Percentiles rank a stretch among this genome's conserved stretches.
These are phyloP conservation scores for Drosophila ezoana DNA, from an alignment of 2,888 invertebrate species.

Conservation along the genomic window DNA sequence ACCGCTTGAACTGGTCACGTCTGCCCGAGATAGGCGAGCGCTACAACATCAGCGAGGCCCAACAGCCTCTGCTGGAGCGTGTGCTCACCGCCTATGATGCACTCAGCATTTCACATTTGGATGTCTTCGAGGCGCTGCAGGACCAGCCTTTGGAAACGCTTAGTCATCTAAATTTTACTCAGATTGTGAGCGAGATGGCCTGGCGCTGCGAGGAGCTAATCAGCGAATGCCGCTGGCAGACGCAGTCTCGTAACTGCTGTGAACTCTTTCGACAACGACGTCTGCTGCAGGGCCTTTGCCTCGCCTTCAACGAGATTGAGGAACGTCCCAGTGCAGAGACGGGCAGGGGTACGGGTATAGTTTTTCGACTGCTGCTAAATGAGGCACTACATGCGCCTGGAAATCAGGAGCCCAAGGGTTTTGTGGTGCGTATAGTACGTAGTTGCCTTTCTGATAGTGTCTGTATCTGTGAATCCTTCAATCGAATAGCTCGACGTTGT, in stretches of 20 bases:
- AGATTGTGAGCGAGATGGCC: constrained; percentile 75
- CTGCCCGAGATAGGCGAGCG: constrained; percentile 59
- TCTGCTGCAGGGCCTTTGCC: constrained; percentile 84
- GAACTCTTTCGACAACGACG: constrained; percentile 84
- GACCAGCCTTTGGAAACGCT: constrained; percentile 49
- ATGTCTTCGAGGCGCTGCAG: constrained; percentile 44
- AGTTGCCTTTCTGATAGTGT: too few relatives aligned
- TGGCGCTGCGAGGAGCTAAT: constrained; percentile 84
- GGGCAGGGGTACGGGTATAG: constrained; percentile 65
- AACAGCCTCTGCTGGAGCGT: constrained; percentile 60
- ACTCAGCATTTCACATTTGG: constrained; percentile 71
- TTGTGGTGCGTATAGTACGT: constrained; percentile 48
- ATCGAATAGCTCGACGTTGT: constrained; percentile 52
- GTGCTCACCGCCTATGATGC: constrained; percentile 75
- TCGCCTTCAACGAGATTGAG: constrained; percentile 84
- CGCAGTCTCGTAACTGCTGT: constrained; percentile 83
- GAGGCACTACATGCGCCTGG: constrained; percentile 66
- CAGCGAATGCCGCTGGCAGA: constrained; percentile 84
- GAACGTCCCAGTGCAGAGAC: constrained; percentile 46
- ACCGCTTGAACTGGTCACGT: constrained; percentile 83
- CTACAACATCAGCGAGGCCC: constrained; percentile 52
- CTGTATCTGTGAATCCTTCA: not conserved
- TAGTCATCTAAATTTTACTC: constrained; percentile 79
- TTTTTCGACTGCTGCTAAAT: constrained; percentile 58
- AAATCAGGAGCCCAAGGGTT: constrained; percentile 53